These are phyloP conservation scores for Matsumyia berberina DNA, from an alignment of 2,888 invertebrate genomes.

Conservation along the genomic window DNA sequence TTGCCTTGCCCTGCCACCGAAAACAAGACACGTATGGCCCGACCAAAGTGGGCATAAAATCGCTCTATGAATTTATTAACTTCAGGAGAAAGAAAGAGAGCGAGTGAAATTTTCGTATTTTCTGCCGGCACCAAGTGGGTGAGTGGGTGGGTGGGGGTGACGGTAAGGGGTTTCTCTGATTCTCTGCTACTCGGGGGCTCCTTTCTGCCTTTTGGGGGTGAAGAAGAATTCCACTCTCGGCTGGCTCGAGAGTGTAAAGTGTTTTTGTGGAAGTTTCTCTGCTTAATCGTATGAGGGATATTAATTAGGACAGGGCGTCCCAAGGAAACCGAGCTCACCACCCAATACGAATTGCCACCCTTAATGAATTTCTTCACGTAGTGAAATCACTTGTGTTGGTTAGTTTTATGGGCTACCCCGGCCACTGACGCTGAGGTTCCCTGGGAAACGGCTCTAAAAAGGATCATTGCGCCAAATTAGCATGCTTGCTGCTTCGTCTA, in stretches of 20 bases:
- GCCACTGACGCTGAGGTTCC: conserved; percentile 13
- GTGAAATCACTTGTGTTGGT: conserved; percentile 73
- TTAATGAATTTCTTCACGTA: conserved; percentile 72
- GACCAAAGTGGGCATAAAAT: conserved; percentile 74
- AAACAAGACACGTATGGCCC: conserved; percentile 70
- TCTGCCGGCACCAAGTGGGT: conserved; percentile 23
- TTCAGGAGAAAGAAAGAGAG: conserved; percentile 45
- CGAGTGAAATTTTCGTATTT: conserved; percentile 70
- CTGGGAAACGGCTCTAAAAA: conserved; percentile 59
- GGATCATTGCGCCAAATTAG: conserved; percentile 75
- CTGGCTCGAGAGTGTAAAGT: conserved; percentile 54
- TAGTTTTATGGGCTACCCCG: conserved; percentile 64
- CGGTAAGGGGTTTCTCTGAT: conserved; percentile 24
- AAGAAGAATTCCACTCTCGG: conserved; percentile 63
- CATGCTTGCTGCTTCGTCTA: conserved; percentile 74
- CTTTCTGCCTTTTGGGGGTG: conserved; percentile 29
- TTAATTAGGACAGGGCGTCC: conserved; percentile 72
- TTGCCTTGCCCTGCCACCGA: conserved; percentile 28
- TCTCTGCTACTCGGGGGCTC: conserved; percentile 11
- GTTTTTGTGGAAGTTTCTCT: conserved; percentile 56
- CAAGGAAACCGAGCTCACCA: conserved; percentile 71
- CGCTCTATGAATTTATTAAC: conserved; percentile 76
- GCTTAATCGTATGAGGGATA: conserved; percentile 72
- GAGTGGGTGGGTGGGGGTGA: not conserved
- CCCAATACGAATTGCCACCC: conserved; percentile 27